Percentiles rank a stretch among this genome's conserved stretches.
These are phyloP conservation scores for Pseudonaja textilis DNA, from an alignment of 2,113 vertebrate genomes.

Conservation along the genomic window DNA sequence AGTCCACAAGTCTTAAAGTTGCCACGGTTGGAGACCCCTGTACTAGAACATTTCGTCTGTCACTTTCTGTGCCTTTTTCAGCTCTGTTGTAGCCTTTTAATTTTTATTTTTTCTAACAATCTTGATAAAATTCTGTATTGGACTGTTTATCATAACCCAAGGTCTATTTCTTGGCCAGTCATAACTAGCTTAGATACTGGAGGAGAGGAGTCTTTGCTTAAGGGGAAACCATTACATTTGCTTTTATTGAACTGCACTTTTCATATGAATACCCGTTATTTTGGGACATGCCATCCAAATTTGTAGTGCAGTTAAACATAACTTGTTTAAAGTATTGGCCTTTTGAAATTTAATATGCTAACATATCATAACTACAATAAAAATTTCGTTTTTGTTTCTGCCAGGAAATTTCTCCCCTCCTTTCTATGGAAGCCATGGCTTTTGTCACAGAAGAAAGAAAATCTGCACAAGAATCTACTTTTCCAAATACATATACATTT, in stretches of 20 bases:
- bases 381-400: neutral
- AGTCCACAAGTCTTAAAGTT: too few species aligned
- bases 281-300: neutral
- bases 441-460: slow-evolving; percentile 96
- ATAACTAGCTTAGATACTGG: neutral
- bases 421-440: slow-evolving; percentile 97
- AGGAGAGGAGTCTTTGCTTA: neutral
- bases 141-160: neutral
- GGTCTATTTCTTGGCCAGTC: neutral
- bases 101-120: neutral
- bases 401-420: slow-evolving; percentile 92
- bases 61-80: neutral
- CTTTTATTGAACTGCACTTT: neutral
- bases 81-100: neutral
- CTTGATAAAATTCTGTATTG: neutral
- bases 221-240: neutral
- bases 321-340: neutral
- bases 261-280: neutral
- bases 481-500: slow-evolving; percentile 95
- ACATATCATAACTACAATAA: neutral
- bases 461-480: slow-evolving; percentile 90
- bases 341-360: neutral
- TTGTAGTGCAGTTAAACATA: neutral
- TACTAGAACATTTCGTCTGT: neutral
- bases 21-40: too few species aligned